phyloP scores from a whole-genome alignment of 37 sponge, comb jelly and placozoan genomes.

The Haliclona indistincta region DNA sequence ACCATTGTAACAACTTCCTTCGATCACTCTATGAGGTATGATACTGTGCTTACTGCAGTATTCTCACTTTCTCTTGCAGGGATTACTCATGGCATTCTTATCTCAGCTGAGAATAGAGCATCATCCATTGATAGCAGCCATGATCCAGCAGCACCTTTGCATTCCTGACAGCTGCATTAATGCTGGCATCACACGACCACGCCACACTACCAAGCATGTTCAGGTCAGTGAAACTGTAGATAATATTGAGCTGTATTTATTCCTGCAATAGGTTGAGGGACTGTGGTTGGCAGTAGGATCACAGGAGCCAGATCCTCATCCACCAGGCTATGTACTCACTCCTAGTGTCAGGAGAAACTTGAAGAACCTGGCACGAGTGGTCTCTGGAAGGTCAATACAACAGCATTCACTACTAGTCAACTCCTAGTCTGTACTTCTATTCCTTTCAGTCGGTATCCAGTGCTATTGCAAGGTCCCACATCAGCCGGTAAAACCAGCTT shows the following conservation, averaged over 20 bases:
- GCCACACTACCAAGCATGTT: conserved; percentile 12
- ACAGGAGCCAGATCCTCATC: background rate
- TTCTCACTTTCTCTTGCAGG: conserved; percentile 17
- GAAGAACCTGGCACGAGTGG: conserved; percentile 86
- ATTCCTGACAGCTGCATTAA: conserved; percentile 16
- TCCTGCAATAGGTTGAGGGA: conserved; percentile 81
- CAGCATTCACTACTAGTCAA: background rate
- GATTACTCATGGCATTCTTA: conserved; percentile 65
- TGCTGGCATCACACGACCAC: conserved; percentile 14
- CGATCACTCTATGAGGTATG: conserved; percentile 88
- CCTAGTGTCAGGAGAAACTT: conserved; percentile 82
- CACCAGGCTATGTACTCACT: conserved; percentile 78
- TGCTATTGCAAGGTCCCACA: conserved; percentile 95
- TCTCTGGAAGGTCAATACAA: conserved; percentile 73
- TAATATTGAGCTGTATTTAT: too few species aligned
- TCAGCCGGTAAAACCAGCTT: conserved; percentile 97
- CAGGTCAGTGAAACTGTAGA: too few species aligned
- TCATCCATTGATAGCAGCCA: conserved; percentile 29
- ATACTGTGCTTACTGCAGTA: background rate
- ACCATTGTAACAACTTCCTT: conserved; percentile 52
- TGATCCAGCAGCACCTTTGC: conserved; percentile 24
- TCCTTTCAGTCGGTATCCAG: conserved; percentile 62
- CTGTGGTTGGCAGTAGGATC: conserved; percentile 83
- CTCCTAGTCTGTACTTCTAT: background rate
- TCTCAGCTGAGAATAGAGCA: conserved; percentile 54